Conservation (phyloP, 2,888 invertebrate genomes). For the Balanococcus diminutus region DNA sequence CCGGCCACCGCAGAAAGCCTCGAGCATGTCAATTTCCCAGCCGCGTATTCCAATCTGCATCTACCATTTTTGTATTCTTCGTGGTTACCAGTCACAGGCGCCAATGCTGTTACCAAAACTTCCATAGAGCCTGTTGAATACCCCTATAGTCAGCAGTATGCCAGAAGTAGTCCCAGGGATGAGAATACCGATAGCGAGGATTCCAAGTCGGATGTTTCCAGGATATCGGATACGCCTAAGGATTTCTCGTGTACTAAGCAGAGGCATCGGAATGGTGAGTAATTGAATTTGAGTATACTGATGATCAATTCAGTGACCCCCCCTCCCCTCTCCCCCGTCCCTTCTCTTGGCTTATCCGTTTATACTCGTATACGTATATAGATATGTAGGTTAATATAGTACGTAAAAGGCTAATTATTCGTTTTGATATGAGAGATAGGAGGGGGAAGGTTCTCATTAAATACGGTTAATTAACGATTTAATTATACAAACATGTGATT, state of each 20-base stretch:
- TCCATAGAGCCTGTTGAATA: not conserved
- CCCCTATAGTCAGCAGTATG: not conserved
- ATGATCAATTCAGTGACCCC: not conserved
- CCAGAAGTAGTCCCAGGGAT: constrained; percentile 5
- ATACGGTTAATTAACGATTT: too few relatives aligned
- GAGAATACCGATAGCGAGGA: constrained; percentile 47
- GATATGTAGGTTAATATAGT: not conserved
- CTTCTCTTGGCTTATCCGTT: not conserved
- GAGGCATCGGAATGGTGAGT: not conserved
- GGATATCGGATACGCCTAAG: constrained; percentile 46
- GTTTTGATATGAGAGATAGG: too few relatives aligned
- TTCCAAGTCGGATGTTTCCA: constrained; percentile 46
- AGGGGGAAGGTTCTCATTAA: too few relatives aligned
- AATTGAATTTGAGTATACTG: too few relatives aligned
- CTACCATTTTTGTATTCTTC: constrained; percentile 46
- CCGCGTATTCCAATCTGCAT: constrained; percentile 39
- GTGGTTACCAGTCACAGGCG: constrained; percentile 45
- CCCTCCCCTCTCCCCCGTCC: too few relatives aligned
- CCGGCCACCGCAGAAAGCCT: not conserved
- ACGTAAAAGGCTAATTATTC: not conserved
- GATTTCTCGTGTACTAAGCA: constrained; percentile 45
- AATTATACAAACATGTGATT: too few relatives aligned
- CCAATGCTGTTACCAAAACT: not conserved
- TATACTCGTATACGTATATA: not conserved
- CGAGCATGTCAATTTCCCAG: not conserved